Conservation (phyloP, 2,113 vertebrate genomes). For the Callipepla californica region DNA sequence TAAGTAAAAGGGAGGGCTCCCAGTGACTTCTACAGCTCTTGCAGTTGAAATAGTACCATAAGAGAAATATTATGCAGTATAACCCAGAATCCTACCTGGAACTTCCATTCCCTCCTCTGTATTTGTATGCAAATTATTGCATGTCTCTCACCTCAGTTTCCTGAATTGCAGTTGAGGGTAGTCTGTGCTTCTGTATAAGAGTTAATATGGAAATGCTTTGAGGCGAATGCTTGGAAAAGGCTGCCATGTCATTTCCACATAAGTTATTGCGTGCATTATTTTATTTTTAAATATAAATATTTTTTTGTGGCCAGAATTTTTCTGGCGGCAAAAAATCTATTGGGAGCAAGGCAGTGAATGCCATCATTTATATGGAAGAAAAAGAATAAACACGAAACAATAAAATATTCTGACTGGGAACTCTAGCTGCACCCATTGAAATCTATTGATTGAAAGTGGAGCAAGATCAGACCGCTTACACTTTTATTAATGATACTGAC, state of each 20-base stretch:
- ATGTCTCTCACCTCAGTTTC: not conserved
- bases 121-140: not conserved
- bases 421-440: not conserved
- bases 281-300: not conserved
- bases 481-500: slow-evolving; percentile 56
- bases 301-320: not conserved
- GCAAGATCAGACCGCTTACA: not conserved
- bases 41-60: not conserved
- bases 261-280: not conserved
- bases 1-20: not conserved
- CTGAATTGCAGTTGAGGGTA: not conserved
- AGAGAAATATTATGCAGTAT: not conserved
- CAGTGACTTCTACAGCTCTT: not conserved
- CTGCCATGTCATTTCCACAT: not conserved
- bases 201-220: not conserved
- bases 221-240: not conserved
- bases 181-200: not conserved
- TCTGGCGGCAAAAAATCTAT: not conserved
- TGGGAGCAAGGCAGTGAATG: not conserved
- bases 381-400: not conserved
- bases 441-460: slow-evolving; percentile 23
- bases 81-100: not conserved
- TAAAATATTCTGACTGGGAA: not conserved
- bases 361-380: not conserved
- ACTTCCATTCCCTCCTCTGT: not conserved